phyloP scores from a whole-genome alignment of 2,888 invertebrate genomes.

The Agonopterix heracliana region DNA sequence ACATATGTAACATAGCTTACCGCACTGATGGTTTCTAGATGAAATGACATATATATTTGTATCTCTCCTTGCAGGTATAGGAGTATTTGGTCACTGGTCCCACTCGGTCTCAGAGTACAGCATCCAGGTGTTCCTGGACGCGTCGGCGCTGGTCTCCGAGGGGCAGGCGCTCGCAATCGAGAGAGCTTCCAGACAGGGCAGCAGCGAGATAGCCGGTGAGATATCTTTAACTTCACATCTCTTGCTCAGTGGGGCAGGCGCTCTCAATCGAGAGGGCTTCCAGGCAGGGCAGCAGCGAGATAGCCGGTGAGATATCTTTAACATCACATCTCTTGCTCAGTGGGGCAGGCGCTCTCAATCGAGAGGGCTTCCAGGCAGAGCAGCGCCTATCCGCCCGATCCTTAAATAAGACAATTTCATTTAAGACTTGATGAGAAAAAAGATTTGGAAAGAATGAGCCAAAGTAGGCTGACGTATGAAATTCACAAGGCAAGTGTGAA shows the following conservation, averaged over 20 bases:
- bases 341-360: conserved; percentile 19
- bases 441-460: too few species aligned
- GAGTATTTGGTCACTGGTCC: conserved; percentile 62
- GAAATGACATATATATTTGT: too few species aligned
- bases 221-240: neutral
- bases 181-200: conserved; percentile 8
- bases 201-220: conserved; percentile 20
- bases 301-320: conserved; percentile 7
- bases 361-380: conserved; percentile 10
- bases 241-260: conserved; percentile 22
- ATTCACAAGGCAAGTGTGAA: too few species aligned
- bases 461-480: too few species aligned
- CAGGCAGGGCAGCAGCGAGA: conserved; percentile 21
- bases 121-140: conserved; percentile 56
- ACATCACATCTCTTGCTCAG: too few species aligned
- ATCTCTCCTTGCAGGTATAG: conserved; percentile 40
- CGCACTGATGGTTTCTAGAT: too few species aligned
- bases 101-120: conserved; percentile 49
- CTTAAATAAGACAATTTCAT: too few species aligned
- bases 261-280: conserved; percentile 14
- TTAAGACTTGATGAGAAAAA: too few species aligned
- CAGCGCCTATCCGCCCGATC: conserved; percentile 13
- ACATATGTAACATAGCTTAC: too few species aligned
- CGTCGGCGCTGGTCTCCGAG: conserved; percentile 22
- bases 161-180: conserved; percentile 21